Conservation (phyloP, 2,888 invertebrate species). For the Cheilosia vernalis region DNA sequence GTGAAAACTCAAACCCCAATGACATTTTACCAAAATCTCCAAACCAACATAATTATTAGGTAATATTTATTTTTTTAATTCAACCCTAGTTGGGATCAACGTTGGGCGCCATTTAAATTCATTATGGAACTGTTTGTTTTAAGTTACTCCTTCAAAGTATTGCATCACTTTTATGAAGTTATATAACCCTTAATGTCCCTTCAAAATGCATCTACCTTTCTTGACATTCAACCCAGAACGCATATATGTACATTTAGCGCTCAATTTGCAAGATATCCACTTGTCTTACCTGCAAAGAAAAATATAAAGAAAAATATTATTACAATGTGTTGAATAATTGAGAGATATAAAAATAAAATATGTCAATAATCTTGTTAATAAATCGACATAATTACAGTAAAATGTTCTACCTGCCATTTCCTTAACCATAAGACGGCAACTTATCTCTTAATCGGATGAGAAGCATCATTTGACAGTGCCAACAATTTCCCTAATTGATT, state of each 20-base stretch:
- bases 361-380: neutral
- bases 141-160: too few species aligned
- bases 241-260: neutral
- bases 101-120: too few species aligned
- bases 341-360: slow-evolving; percentile 3
- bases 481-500: slow-evolving; percentile 65
- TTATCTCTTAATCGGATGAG: slow-evolving; percentile 53
- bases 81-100: too few species aligned
- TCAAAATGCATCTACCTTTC: slow-evolving; percentile 20
- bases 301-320: neutral
- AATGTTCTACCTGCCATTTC: slow-evolving; percentile 34
- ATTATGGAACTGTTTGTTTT: too few species aligned
- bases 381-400: slow-evolving; percentile 13
- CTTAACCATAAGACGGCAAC: slow-evolving; percentile 19
- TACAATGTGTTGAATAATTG: neutral
- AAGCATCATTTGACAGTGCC: slow-evolving; percentile 48
- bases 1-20: too few species aligned
- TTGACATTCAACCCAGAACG: neutral
- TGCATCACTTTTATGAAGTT: too few species aligned
- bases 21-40: too few species aligned
- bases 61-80: too few species aligned
- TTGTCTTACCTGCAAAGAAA: slow-evolving; percentile 61
- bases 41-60: too few species aligned
- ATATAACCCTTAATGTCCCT: neutral
- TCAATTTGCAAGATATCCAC: neutral